phyloP scores from a whole-genome alignment of 2,113 vertebrate species.

The Scytalopus superciliaris region DNA sequence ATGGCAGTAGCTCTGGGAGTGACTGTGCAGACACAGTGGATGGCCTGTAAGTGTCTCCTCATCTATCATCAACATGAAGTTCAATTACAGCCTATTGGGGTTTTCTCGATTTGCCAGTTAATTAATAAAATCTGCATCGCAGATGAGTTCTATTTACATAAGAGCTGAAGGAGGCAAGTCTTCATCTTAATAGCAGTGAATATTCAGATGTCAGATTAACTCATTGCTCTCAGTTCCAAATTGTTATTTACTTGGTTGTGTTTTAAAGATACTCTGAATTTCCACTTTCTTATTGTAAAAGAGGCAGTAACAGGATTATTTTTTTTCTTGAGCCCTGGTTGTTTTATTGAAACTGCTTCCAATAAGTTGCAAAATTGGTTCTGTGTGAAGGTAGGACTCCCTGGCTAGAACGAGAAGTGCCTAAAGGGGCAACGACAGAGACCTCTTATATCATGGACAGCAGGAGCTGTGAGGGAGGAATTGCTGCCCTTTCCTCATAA shows the following conservation, averaged over 20 bases:
- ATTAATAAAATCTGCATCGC: slow-evolving; percentile 71
- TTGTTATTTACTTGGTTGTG: neutral
- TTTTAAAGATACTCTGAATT: neutral
- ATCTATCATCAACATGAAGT: slow-evolving; percentile 47
- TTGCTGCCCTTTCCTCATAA: neutral
- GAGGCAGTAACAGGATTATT: neutral
- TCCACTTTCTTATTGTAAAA: neutral
- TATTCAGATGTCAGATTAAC: slow-evolving; percentile 57
- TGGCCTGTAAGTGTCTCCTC: slow-evolving; percentile 53
- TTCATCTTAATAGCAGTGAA: slow-evolving; percentile 56
- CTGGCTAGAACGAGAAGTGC: neutral
- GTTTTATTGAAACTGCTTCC: slow-evolving; percentile 1
- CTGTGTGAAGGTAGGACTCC: neutral
- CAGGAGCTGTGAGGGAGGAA: neutral
- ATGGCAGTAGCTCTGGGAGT: neutral
- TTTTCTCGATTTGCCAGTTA: slow-evolving; percentile 69
- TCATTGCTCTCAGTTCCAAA: neutral
- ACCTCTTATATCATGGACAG: neutral
- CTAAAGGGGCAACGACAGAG: neutral
- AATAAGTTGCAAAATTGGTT: neutral
- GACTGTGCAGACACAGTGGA: neutral
- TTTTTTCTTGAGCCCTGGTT: neutral
- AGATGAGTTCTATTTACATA: slow-evolving; percentile 71
- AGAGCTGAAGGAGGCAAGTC: slow-evolving; percentile 66
- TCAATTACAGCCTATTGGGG: slow-evolving; percentile 63